Base-by-base conservation (phyloP, 2,797 vertebrate species). In the Coreius guichenoti region DNA sequence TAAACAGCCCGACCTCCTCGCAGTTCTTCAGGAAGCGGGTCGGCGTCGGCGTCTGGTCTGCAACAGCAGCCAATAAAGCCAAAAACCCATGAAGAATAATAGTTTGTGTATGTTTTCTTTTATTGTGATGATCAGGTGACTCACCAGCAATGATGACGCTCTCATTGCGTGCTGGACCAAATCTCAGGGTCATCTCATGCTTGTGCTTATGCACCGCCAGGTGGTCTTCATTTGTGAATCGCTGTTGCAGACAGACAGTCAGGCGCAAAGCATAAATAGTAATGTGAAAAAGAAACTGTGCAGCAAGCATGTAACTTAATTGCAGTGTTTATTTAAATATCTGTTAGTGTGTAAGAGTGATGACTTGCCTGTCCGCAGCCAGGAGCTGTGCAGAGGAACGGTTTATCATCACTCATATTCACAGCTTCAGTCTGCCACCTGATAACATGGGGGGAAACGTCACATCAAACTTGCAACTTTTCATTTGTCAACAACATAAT, bases 401-500 rank as follows among this genome's bases (percentile, higher is more conserved):
- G 98, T 96, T 97, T 99, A 91, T 99, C 98, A 99, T 99, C 98
- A 98, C 97, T 99, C 98, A 99, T 99, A 98, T 98, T 99, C 97
- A 96, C 96, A 93, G 94, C 94, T 95, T 98, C 96, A 95, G 95
- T 95, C 95, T 94, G 89, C 92, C 92, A 93, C 96, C 97, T 99
- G 87, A 69, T 92, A 90, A 73, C 36, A 89, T 2, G 76, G 8
- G n/a, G 12, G 8, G 8, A 6, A 1, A 16, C 56, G 11, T 11
- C 26, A 65, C 29, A 79, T 14, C 39, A 61, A 47, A 49, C 49
- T 11, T 39, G 23, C 4, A 69, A 23, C 3, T 13, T 49, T 65
- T 67, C 26, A 39, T 47, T 31, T 7, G 23, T 9, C 6, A 43
- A 29, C 9, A 70, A 43, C 33, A 2, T 11, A 43, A 43, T 43